Evolutionary conservation across 2,113 vertebrate species (phyloP).

Genomic region (Sprattus sprattus): DNA sequence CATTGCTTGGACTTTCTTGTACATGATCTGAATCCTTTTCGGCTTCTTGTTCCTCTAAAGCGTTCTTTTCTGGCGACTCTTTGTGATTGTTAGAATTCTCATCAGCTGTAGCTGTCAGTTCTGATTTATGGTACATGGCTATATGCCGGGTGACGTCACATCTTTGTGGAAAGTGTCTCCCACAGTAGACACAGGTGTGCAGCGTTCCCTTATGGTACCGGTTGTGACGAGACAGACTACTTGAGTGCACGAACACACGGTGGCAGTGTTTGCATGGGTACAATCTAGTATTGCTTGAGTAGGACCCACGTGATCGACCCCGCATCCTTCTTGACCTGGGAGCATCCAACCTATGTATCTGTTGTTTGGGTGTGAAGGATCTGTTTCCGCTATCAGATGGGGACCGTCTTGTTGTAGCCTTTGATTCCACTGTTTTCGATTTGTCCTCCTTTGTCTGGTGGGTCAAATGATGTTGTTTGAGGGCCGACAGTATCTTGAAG

Average conservation of each 20-base stretch:
- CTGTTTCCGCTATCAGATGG: not conserved
- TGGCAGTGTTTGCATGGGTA: constrained; percentile 75
- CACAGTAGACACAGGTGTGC: constrained; percentile 72
- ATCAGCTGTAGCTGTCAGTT: constrained; percentile 53
- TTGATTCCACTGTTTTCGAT: constrained; percentile 33
- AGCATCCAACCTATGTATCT: constrained; percentile 30
- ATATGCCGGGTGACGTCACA: constrained; percentile 73
- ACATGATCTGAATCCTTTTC: constrained; percentile 47
- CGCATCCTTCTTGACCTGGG: constrained; percentile 40
- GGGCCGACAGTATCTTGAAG: constrained; percentile 62
- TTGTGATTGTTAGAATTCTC: not conserved
- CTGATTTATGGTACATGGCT: constrained; percentile 69
- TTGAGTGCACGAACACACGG: constrained; percentile 74
- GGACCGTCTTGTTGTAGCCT: constrained; percentile 5
- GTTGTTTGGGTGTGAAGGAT: constrained; percentile 33
- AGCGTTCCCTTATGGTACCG: constrained; percentile 76
- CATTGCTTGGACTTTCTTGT: constrained; percentile 38
- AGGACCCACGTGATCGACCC: constrained; percentile 42
- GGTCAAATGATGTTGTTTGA: constrained; percentile 69
- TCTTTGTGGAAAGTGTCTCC: constrained; percentile 71
- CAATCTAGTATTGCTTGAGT: constrained; percentile 55
- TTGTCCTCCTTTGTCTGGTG: constrained; percentile 56
- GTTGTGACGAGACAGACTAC: constrained; percentile 77
- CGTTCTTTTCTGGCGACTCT: constrained; percentile 21
- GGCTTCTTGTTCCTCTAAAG: constrained; percentile 42